phyloP scores from a whole-genome alignment of 2,113 vertebrate genomes.

The Bufo gargarizans region DNA sequence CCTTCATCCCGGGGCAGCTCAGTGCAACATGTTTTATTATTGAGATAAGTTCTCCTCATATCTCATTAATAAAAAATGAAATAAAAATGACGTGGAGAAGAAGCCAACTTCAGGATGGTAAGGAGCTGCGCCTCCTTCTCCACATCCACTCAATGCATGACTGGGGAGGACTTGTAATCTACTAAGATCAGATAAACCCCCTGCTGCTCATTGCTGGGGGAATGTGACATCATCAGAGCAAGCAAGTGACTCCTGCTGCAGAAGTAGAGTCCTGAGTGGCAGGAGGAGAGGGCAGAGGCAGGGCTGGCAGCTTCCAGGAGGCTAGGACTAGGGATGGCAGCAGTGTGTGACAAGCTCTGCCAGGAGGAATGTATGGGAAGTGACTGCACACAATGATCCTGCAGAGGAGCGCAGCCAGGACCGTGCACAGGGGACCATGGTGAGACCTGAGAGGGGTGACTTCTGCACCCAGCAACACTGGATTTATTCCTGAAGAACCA shows the following conservation, averaged over 20 bases:
- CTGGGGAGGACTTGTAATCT: too few relatives aligned
- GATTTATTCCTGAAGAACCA: neutral
- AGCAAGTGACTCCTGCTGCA: neutral
- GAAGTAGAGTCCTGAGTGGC: neutral
- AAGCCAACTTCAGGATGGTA: too few relatives aligned
- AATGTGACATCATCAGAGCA: neutral
- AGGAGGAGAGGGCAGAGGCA: neutral
- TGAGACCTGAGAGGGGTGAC: constrained; percentile 1
- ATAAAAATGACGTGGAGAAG: too few relatives aligned
- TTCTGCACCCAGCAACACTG: neutral
- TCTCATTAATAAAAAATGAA: too few relatives aligned
- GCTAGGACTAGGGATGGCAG: neutral
- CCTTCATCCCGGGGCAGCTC: too few relatives aligned
- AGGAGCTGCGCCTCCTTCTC: too few relatives aligned
- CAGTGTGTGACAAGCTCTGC: too few relatives aligned
- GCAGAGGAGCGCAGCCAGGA: neutral
- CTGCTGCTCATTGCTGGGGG: neutral
- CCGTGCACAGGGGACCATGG: neutral
- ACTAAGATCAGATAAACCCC: neutral
- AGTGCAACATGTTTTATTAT: too few relatives aligned
- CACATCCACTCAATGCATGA: too few relatives aligned
- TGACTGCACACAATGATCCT: neutral
- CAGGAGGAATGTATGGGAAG: neutral
- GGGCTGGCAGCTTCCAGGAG: neutral
- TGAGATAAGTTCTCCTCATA: too few relatives aligned